Evolutionary conservation across 2,113 vertebrate genomes (phyloP).

Genomic region (Scortum barcoo): DNA sequence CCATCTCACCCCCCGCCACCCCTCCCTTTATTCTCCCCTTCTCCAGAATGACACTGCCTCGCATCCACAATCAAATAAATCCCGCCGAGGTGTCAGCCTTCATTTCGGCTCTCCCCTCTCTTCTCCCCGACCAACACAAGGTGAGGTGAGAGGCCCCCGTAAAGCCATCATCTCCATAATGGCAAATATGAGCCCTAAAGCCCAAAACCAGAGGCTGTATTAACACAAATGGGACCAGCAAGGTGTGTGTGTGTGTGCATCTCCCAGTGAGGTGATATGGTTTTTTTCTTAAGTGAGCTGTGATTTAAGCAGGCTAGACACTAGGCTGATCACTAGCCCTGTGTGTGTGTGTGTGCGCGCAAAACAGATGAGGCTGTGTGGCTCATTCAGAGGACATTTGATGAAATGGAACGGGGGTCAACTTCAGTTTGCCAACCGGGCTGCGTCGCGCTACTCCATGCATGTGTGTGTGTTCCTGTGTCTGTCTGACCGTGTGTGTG

Average conservation of each 20-base stretch:
- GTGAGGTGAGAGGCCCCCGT: conserved; percentile 77
- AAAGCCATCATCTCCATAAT: conserved; percentile 87
- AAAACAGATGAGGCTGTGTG: conserved; percentile 75
- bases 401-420: conserved; percentile 86
- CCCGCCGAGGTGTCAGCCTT: conserved; percentile 81
- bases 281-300: conserved; percentile 82
- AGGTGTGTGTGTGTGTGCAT: conserved; percentile 54
- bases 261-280: conserved; percentile 58
- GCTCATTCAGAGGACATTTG: conserved; percentile 84
- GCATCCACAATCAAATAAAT: conserved; percentile 86
- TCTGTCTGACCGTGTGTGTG: conserved; percentile 35
- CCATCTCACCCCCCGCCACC: conserved; percentile 23
- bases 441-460: conserved; percentile 50
- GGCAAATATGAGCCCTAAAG: conserved; percentile 81
- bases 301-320: conserved; percentile 83
- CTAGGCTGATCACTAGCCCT: conserved; percentile 72
- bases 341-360: conserved; percentile 49
- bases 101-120: conserved; percentile 74
- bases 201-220: conserved; percentile 75
- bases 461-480: conserved; percentile 59
- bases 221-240: conserved; percentile 77
- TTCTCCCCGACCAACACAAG: conserved; percentile 69
- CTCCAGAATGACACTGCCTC: conserved; percentile 77
- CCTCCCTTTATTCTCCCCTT: conserved; percentile 29
- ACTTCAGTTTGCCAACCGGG: conserved; percentile 80